A percentile compares a stretch with the other conserved stretches of the same genome.
These are phyloP conservation scores for Dascyllus trimaculatus DNA, from an alignment of 2,113 vertebrate genomes.

Conservation along the genomic window DNA sequence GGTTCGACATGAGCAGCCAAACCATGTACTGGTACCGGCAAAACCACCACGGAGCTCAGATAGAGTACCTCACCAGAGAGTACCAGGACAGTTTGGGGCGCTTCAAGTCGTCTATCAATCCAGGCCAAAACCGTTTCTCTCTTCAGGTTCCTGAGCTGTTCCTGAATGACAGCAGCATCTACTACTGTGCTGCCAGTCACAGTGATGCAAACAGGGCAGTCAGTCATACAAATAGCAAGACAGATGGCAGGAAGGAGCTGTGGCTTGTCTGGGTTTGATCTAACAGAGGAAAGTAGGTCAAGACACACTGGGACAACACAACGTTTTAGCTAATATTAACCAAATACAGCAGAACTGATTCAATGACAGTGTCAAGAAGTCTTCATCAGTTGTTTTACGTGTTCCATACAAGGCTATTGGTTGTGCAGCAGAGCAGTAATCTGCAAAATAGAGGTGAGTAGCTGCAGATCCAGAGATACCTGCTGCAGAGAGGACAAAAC, in stretches of 20 bases:
- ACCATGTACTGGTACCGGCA: slow-evolving; percentile 80
- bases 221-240: slow-evolving; percentile 70
- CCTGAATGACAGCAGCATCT: slow-evolving; percentile 68
- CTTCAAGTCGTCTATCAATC: background rate
- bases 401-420: too few species aligned
- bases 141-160: slow-evolving; percentile 56
- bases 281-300: too few species aligned
- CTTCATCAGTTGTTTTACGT: too few species aligned
- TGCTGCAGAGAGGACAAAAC: too few species aligned
- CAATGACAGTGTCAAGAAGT: too few species aligned
- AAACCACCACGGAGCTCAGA: background rate
- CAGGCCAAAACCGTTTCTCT: slow-evolving; percentile 65
- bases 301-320: too few species aligned
- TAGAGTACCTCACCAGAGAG: slow-evolving; percentile 67
- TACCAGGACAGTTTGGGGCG: background rate
- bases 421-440: too few species aligned
- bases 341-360: too few species aligned
- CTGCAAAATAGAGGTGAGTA: too few species aligned
- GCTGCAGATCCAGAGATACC: too few species aligned
- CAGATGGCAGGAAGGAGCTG: slow-evolving; percentile 30
- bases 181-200: slow-evolving; percentile 81
- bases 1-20: slow-evolving; percentile 61
- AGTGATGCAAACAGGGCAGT: slow-evolving; percentile 49
- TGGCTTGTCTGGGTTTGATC: slow-evolving; percentile 24
- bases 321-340: too few species aligned